phyloP scores from a whole-genome alignment of 2,797 vertebrate genomes.

The Argentina silus region DNA sequence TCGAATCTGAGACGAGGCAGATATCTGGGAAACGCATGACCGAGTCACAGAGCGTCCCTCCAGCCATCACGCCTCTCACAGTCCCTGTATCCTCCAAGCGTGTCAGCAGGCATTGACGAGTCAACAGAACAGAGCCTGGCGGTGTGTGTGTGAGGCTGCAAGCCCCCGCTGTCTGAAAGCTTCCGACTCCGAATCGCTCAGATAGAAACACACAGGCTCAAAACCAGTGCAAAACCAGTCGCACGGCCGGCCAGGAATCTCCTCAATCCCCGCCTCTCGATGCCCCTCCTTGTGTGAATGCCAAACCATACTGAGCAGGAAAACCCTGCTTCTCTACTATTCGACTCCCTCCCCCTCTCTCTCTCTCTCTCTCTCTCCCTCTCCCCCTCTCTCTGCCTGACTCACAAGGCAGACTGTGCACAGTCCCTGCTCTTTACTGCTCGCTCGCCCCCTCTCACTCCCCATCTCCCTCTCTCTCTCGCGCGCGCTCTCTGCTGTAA shows the following conservation, averaged over 20 bases:
- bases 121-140: slow-evolving; percentile 39
- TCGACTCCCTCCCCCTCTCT: slow-evolving; percentile 39
- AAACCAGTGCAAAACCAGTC: slow-evolving; percentile 42
- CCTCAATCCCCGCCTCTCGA: slow-evolving; percentile 48
- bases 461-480: slow-evolving; percentile 14
- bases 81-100: slow-evolving; percentile 55
- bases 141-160: slow-evolving; percentile 34
- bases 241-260: slow-evolving; percentile 41
- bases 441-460: slow-evolving; percentile 55
- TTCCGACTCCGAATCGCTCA: slow-evolving; percentile 28
- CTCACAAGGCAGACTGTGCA: slow-evolving; percentile 55
- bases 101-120: slow-evolving; percentile 47
- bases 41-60: slow-evolving; percentile 56
- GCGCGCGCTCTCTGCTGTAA: slow-evolving; percentile 35
- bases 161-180: slow-evolving; percentile 37
- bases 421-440: slow-evolving; percentile 70
- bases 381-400: slow-evolving; percentile 36
- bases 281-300: slow-evolving; percentile 70
- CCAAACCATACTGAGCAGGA: slow-evolving; percentile 63
- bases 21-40: slow-evolving; percentile 53
- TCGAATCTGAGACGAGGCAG: slow-evolving; percentile 47
- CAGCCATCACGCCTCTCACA: slow-evolving; percentile 65
- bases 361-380: slow-evolving; percentile 28
- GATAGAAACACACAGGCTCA: slow-evolving; percentile 54
- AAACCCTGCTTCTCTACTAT: slow-evolving; percentile 44